A percentile compares a stretch with the other conserved stretches of the same genome.
Conservation (phyloP, 2,888 invertebrate species). For the Eupithecia exiguata region DNA sequence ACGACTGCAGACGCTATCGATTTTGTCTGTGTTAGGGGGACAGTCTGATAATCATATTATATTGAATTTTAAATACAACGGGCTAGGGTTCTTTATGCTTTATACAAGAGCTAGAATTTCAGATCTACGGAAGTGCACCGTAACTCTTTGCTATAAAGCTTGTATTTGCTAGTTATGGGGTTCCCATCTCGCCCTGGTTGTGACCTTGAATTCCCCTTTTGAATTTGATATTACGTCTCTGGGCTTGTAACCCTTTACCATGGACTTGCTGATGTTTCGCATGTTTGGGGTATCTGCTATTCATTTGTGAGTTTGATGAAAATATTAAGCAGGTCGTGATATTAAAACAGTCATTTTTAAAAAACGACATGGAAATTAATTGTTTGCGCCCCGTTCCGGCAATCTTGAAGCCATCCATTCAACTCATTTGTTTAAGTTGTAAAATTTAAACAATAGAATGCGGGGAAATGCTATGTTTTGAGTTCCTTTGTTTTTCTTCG, state of each 20-base stretch:
- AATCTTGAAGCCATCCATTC: background rate
- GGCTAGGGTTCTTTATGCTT: slow-evolving; percentile 59
- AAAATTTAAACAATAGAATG: background rate
- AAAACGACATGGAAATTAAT: background rate
- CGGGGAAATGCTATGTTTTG: background rate
- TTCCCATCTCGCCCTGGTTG: slow-evolving; percentile 35
- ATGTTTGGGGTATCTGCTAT: slow-evolving; percentile 33
- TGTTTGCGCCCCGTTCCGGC: background rate
- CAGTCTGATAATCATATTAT: slow-evolving; percentile 80
- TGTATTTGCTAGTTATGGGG: slow-evolving; percentile 35
- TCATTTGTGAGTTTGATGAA: slow-evolving; percentile 21
- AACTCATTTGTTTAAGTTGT: background rate
- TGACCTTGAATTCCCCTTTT: slow-evolving; percentile 53
- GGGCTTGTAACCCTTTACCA: slow-evolving; percentile 47
- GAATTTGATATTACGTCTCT: slow-evolving; percentile 44
- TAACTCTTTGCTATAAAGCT: slow-evolving; percentile 34
- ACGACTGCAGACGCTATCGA: slow-evolving; percentile 78
- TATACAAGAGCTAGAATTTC: slow-evolving; percentile 28
- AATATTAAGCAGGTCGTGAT: background rate
- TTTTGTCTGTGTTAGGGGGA: slow-evolving; percentile 84
- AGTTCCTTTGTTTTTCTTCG: background rate
- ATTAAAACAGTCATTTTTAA: background rate
- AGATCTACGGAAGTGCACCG: slow-evolving; percentile 23
- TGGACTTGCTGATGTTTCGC: slow-evolving; percentile 37
- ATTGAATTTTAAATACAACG: slow-evolving; percentile 78